Base-by-base conservation (phyloP, 2,888 invertebrate genomes). In the Eupsilia transversa region DNA sequence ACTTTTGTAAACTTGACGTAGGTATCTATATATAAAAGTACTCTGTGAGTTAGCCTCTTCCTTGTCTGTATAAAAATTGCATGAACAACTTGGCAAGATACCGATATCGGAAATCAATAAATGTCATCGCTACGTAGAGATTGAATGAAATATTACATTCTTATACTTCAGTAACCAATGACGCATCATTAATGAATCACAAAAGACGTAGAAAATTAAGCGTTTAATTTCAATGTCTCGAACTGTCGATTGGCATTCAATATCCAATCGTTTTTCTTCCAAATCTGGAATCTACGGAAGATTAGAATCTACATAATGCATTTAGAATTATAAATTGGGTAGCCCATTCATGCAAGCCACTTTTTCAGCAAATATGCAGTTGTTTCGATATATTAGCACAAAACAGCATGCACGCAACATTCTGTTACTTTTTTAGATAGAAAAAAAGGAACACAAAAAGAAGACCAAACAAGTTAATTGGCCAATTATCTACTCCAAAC, bases 81-180 rank as follows among this genome's bases (percentile, higher is more conserved):
- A 20, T 27, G 46, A 46, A 54, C 61, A 17, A 27, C 14, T 73
- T 52, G 41, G 41, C 61, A 57, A 30, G 35, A 63, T 63, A 46
- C 20, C 46, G 46, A n/a, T 35, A 73, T n/a, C 10, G 20, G 3
- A 17, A 43, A 57, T 63, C 46, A 61, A 52, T 80, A 30, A 57
- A 63, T 52, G n/a, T 63, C 46, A 43, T 49, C 2, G 35, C 7
- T 54, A 33, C 14, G 74, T 35, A 30, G 57, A 49, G 27, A 57
- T 35, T 80, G n/a, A 57, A 63, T 63, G 14, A 41, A 41, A 41
- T 30, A 63, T 57, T 74, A 10, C 41, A 49, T 73, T 80, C 41
- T 52, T 63, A 9, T 7, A 61, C 20, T 27, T 43, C n/a, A n/a
- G n/a, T 35, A 0, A 17, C 9, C 6, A 17, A 10, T 56, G 35